A percentile compares a stretch with the other conserved stretches of the same genome.
phyloP scores from a whole-genome alignment of 1,140 invertebrate species.

The Aphelenchoides avenae region DNA sequence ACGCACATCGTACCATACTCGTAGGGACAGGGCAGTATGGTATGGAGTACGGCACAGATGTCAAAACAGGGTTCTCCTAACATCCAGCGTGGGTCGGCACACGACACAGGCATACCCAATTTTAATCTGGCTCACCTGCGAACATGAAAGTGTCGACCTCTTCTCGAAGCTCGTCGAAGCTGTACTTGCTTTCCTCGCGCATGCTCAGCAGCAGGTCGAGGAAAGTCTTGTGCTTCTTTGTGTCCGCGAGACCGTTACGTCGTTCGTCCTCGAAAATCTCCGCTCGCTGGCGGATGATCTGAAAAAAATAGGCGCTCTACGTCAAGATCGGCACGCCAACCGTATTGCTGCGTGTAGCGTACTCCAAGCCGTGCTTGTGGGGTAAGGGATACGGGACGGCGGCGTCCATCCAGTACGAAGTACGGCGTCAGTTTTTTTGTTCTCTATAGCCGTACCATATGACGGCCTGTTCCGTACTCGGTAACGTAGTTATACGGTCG shows the following conservation, averaged over 20 bases:
- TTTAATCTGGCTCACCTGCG: constrained; percentile 60
- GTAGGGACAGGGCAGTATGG: background rate
- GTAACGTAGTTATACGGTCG: too few species aligned
- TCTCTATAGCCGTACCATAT: too few species aligned
- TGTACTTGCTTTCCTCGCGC: constrained; percentile 69
- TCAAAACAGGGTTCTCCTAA: background rate
- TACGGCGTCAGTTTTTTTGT: too few species aligned
- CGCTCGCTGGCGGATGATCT: background rate
- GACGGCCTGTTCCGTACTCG: too few species aligned
- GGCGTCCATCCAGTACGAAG: too few species aligned
- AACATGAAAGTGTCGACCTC: constrained; percentile 78
- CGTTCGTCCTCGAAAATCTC: constrained; percentile 5
- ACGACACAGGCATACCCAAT: background rate
- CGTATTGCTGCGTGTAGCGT: too few species aligned
- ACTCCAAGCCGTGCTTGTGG: too few species aligned
- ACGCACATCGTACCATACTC: background rate
- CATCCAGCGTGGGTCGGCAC: background rate
- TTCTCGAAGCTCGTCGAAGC: constrained; percentile 63
- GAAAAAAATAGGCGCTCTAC: too few species aligned
- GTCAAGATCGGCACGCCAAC: too few species aligned
- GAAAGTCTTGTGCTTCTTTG: constrained; percentile 82
- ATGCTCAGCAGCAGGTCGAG: constrained; percentile 82
- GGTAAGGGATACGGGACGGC: too few species aligned
- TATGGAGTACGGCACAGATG: background rate
- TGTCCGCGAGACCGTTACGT: constrained; percentile 1